Conservation (phyloP, 2,888 invertebrate genomes). For the Drosophila vallismaia region DNA sequence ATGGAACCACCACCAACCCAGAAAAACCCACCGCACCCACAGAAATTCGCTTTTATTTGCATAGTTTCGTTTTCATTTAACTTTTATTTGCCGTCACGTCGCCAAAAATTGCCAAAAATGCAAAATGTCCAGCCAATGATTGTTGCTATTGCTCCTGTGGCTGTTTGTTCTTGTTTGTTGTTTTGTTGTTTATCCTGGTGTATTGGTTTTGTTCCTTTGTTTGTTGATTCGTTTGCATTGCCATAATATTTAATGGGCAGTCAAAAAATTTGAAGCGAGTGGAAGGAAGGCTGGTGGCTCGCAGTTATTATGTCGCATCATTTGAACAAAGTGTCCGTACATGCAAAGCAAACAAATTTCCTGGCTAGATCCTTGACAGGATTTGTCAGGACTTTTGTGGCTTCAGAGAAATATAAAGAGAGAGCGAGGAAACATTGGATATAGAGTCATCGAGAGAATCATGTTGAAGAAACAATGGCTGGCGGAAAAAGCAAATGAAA, state of each 20-base stretch:
- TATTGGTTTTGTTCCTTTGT: conserved; percentile 10
- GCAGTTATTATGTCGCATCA: conserved; percentile 64
- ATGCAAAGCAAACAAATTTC: conserved; percentile 62
- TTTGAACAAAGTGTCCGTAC: conserved; percentile 60
- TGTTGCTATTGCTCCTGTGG: conserved; percentile 1
- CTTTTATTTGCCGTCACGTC: conserved; percentile 60
- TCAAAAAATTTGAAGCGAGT: conserved; percentile 40
- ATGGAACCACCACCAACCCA: background rate
- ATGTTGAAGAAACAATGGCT: conserved; percentile 55
- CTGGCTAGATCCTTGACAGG: background rate
- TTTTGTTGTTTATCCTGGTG: background rate
- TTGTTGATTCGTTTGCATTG: conserved; percentile 58
- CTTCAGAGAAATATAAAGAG: too few species aligned
- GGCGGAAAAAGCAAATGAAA: conserved; percentile 66
- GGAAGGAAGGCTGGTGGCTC: conserved; percentile 2
- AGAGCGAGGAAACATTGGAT: background rate
- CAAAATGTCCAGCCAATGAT: conserved; percentile 45
- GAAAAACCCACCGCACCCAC: background rate
- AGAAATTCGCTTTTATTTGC: conserved; percentile 59
- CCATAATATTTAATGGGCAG: conserved; percentile 68
- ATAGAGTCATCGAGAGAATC: conserved; percentile 21
- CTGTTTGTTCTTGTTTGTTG: background rate
- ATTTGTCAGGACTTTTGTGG: conserved; percentile 3
- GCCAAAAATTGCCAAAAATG: conserved; percentile 44
- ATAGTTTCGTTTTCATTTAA: conserved; percentile 69